Percentiles rank a stretch among this genome's conserved stretches.
These are phyloP conservation scores for Lasius platythorax DNA, from an alignment of 2,888 invertebrate species.

Conservation along the genomic window DNA sequence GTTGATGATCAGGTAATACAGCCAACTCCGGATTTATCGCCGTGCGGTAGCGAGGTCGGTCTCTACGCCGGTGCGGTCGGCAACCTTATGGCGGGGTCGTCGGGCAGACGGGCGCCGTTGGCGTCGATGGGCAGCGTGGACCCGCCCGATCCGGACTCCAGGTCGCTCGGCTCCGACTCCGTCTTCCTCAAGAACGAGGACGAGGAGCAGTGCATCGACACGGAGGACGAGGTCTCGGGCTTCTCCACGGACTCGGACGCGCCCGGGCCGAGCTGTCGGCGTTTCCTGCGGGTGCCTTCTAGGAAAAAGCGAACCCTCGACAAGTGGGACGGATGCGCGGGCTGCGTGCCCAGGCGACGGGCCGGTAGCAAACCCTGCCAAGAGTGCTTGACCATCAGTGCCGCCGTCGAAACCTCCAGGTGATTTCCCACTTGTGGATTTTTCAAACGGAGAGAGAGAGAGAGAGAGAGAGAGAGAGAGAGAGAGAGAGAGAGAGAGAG, in stretches of 20 bases:
- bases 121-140: slow-evolving; percentile 93
- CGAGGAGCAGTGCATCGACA: slow-evolving; percentile 88
- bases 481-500: too few relatives aligned
- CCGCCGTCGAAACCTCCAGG: slow-evolving; percentile 83
- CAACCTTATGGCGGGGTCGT: slow-evolving; percentile 64
- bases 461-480: too few relatives aligned
- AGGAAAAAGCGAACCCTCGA: slow-evolving; percentile 81
- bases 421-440: slow-evolving; percentile 44
- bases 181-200: slow-evolving; percentile 91
- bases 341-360: slow-evolving; percentile 84
- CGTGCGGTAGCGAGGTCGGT: slow-evolving; percentile 90
- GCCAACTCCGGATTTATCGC: slow-evolving; percentile 94
- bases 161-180: slow-evolving; percentile 92
- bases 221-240: slow-evolving; percentile 94
- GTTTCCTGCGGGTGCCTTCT: slow-evolving; percentile 85
- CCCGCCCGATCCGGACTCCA: slow-evolving; percentile 90
- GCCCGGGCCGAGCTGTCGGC: slow-evolving; percentile 83
- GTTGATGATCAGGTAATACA: slow-evolving; percentile 88
- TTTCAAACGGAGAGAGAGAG: not conserved
- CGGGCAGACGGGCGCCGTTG: slow-evolving; percentile 90
- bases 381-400: slow-evolving; percentile 83
- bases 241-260: slow-evolving; percentile 94
- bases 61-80: slow-evolving; percentile 85
- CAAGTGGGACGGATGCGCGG: slow-evolving; percentile 86
- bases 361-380: slow-evolving; percentile 77